Evolutionary conservation across 2,113 vertebrate species (phyloP).

Genomic region (Artemisiospiza belli): DNA sequence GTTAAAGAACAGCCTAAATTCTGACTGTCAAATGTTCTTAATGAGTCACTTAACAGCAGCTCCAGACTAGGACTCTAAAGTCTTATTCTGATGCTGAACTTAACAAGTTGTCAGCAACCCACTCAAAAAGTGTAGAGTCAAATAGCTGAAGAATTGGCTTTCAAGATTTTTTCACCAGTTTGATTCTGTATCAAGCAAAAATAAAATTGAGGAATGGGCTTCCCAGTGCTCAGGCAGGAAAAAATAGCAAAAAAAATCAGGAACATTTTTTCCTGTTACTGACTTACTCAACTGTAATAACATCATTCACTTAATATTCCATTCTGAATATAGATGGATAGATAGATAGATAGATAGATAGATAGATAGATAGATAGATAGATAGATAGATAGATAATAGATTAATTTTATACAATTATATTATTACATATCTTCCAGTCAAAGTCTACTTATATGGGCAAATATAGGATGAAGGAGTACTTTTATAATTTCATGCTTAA

Average conservation of each 20-base stretch:
- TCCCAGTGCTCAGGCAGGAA: not conserved
- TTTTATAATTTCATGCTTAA: not conserved
- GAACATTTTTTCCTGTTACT: not conserved
- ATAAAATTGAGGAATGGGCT: slow-evolving; percentile 6
- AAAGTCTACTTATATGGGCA: not conserved
- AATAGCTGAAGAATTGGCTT: slow-evolving; percentile 1
- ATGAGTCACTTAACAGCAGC: not conserved
- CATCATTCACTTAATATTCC: not conserved
- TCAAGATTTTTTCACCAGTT: not conserved
- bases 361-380: not conserved
- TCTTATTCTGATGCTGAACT: not conserved
- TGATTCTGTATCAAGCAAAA: not conserved
- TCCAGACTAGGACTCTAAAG: not conserved
- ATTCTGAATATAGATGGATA: not conserved
- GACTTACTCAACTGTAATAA: not conserved
- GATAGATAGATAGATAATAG: not conserved
- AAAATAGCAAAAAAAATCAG: slow-evolving; percentile 18
- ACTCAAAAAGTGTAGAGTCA: not conserved
- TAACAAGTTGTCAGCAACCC: not conserved
- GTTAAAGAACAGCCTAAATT: not conserved
- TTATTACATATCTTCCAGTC: not conserved
- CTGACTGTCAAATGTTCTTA: slow-evolving; percentile 4
- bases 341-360: not conserved
- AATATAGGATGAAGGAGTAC: not conserved
- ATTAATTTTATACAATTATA: not conserved